Evolutionary conservation across 2,113 vertebrate genomes (phyloP).

Genomic region (Haemorhous mexicanus): DNA sequence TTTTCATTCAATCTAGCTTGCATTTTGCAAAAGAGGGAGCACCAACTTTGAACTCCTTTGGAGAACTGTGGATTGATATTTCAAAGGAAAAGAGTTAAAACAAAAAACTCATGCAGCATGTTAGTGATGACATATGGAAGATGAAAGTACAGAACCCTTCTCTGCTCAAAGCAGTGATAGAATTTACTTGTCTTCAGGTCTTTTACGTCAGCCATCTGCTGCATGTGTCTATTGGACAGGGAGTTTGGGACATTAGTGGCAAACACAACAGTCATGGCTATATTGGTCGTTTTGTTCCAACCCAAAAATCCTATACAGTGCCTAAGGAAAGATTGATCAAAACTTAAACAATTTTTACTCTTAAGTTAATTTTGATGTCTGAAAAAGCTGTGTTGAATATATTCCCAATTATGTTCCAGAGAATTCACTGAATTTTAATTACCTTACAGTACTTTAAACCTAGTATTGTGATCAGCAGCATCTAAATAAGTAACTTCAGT

Average conservation of each 20-base stretch:
- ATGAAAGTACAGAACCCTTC: neutral
- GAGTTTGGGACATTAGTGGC: neutral
- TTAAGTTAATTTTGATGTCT: neutral
- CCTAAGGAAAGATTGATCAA: neutral
- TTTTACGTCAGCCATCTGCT: neutral
- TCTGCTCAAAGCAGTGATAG: neutral
- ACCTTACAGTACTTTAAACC: neutral
- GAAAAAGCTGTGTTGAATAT: neutral
- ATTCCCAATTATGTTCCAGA: neutral
- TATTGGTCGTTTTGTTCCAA: neutral
- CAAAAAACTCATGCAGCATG: neutral
- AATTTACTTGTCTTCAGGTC: neutral
- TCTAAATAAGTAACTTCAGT: neutral
- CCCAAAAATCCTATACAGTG: neutral
- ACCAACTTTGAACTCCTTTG: neutral
- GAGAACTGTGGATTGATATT: neutral
- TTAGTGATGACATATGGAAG: neutral
- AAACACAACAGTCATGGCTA: neutral
- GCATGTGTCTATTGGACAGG: neutral
- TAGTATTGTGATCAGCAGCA: neutral
- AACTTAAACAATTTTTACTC: fast-evolving
- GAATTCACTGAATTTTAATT: neutral
- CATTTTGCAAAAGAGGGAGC: neutral
- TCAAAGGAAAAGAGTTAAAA: neutral
- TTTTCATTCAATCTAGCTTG: neutral